Conservation (phyloP, 2,888 invertebrate species). For the Terebella lapidaria region DNA sequence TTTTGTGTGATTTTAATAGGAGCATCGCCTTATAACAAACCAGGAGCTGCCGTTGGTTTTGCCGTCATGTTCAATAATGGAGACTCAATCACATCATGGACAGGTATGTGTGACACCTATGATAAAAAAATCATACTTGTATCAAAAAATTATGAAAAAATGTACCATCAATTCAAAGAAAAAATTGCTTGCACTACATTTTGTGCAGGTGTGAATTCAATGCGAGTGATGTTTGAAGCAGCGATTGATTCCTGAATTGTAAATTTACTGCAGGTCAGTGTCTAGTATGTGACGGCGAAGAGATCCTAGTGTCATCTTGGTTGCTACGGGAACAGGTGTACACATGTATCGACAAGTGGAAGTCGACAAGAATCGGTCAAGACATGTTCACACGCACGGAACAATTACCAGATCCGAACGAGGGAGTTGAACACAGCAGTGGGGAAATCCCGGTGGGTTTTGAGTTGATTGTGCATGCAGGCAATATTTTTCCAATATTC, state of each 20-base stretch:
- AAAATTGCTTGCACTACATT: too few relatives aligned
- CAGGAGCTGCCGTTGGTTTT: slow-evolving; percentile 17
- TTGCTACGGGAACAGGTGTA: slow-evolving; percentile 8
- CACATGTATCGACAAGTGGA: slow-evolving; percentile 17
- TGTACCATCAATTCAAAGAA: too few relatives aligned
- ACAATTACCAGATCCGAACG: too few relatives aligned
- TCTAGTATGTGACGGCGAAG: slow-evolving; percentile 15
- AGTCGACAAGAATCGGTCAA: slow-evolving; percentile 20
- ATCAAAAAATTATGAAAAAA: too few relatives aligned
- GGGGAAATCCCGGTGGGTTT: too few relatives aligned
- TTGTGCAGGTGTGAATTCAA: too few relatives aligned
- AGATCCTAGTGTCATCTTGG: slow-evolving; percentile 20
- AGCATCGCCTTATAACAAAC: slow-evolving; percentile 7
- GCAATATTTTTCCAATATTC: too few relatives aligned
- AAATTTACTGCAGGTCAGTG: slow-evolving; percentile 23
- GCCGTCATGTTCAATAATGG: slow-evolving; percentile 16
- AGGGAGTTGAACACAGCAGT: too few relatives aligned
- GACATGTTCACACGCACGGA: slow-evolving; percentile 13
- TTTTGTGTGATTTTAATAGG: too few relatives aligned
- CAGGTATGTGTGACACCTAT: slow-evolving; percentile 7
- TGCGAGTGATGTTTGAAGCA: too few relatives aligned
- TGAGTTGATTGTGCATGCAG: too few relatives aligned
- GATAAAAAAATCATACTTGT: not conserved
- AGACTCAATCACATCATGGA: slow-evolving; percentile 15
- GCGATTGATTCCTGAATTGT: too few relatives aligned